Conservation (phyloP, 2,888 invertebrate genomes). For the Drosophila algonquin region DNA sequence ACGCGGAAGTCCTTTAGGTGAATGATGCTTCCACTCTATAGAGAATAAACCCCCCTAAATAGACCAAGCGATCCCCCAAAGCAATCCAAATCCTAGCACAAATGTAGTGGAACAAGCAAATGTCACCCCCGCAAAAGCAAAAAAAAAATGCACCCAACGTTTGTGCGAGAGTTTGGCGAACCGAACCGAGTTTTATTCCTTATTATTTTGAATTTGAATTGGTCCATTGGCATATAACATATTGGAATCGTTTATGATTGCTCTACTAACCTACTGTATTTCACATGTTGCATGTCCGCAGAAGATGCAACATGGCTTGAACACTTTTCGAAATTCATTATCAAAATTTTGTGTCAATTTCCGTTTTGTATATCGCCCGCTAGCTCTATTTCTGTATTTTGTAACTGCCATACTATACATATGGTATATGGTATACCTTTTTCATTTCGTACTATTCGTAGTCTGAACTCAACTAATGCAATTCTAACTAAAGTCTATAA, state of each 20-base stretch:
- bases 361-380: slow-evolving; percentile 39
- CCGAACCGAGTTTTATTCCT: slow-evolving; percentile 12
- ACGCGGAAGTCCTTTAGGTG: slow-evolving; percentile 87
- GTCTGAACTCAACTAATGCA: slow-evolving; percentile 70
- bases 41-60: slow-evolving; percentile 6
- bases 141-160: slow-evolving; percentile 42
- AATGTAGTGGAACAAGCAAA: slow-evolving; percentile 56
- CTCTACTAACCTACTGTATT: slow-evolving; percentile 29
- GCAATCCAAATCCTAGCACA: slow-evolving; percentile 52
- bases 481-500: slow-evolving; percentile 82
- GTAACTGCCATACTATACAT: slow-evolving; percentile 30
- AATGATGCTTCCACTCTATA: slow-evolving; percentile 52
- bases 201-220: slow-evolving; percentile 18
- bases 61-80: slow-evolving; percentile 16
- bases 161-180: slow-evolving; percentile 56
- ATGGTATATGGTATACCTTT: neutral
- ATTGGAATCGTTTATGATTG: slow-evolving; percentile 4
- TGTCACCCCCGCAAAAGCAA: slow-evolving; percentile 10
- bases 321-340: slow-evolving; percentile 18
- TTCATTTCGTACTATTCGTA: slow-evolving; percentile 68
- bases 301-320: slow-evolving; percentile 13
- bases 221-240: slow-evolving; percentile 49
- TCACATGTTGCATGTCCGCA: slow-evolving; percentile 31
- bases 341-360: slow-evolving; percentile 35
- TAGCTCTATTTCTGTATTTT: slow-evolving; percentile 29